These are phyloP conservation scores for Novumbra hubbsi DNA, from an alignment of 2,797 vertebrate species.

Conservation along the genomic window DNA sequence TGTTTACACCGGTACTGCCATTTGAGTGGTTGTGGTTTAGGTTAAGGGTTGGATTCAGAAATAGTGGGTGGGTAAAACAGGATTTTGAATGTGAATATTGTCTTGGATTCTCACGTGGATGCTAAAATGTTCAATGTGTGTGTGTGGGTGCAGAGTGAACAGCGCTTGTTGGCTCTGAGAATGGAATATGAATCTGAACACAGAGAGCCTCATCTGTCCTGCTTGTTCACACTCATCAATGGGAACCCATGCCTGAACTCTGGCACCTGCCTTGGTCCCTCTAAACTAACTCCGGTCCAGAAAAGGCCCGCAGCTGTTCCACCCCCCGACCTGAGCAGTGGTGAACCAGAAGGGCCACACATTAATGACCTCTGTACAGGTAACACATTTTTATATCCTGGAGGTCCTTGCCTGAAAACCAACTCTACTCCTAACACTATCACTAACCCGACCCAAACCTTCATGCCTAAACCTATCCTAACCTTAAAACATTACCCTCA, in stretches of 20 bases:
- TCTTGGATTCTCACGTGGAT: too few species aligned
- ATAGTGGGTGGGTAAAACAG: too few species aligned
- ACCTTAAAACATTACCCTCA: not conserved
- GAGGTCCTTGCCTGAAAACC: not conserved
- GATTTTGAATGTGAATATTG: too few species aligned
- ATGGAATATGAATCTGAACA: slow-evolving; percentile 55
- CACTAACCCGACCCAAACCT: not conserved
- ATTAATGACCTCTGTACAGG: slow-evolving; percentile 61
- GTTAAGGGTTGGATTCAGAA: too few species aligned
- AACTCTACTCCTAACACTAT: not conserved
- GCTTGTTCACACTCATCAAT: slow-evolving; percentile 53
- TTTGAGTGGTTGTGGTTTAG: not conserved
- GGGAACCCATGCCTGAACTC: slow-evolving; percentile 33
- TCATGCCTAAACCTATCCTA: not conserved
- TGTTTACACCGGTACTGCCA: not conserved
- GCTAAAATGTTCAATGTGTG: not conserved
- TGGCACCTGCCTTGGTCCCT: slow-evolving; percentile 12
- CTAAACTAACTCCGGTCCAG: slow-evolving; percentile 3
- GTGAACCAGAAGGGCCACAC: slow-evolving; percentile 16
- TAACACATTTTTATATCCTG: slow-evolving; percentile 32
- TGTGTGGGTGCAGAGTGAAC: slow-evolving; percentile 43
- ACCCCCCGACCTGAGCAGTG: not conserved
- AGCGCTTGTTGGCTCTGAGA: slow-evolving; percentile 37
- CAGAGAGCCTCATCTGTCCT: slow-evolving; percentile 35
- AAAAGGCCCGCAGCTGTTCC: not conserved